These are phyloP conservation scores for Torymus aiolomorphi DNA, from an alignment of 2,888 invertebrate species.

Conservation along the genomic window DNA sequence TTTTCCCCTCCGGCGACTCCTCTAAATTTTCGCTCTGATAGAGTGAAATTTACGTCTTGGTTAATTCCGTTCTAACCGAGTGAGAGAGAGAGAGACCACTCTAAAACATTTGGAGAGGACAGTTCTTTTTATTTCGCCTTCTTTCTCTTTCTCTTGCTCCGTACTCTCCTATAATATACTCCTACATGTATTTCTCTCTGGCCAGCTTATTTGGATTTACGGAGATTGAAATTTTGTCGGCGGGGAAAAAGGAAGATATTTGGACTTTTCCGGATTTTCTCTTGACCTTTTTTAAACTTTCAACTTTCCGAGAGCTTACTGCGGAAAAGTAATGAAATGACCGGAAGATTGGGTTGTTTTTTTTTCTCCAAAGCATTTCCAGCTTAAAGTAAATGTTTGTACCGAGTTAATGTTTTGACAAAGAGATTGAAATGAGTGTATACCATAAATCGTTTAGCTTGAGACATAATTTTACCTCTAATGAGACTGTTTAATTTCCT, in stretches of 20 bases:
- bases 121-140: constrained; percentile 42
- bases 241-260: constrained; percentile 1
- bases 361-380: constrained; percentile 1
- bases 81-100: too few relatives aligned
- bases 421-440: background rate
- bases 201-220: constrained; percentile 41
- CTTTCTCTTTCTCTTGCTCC: constrained; percentile 10
- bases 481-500: too few relatives aligned
- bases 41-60: constrained; percentile 9
- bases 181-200: constrained; percentile 10
- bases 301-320: constrained; percentile 27
- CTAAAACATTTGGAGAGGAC: background rate
- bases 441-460: too few relatives aligned
- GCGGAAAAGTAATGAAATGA: constrained; percentile 42
- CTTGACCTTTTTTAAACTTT: constrained; percentile 33
- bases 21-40: background rate
- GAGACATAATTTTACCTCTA: too few relatives aligned
- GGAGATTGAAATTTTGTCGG: constrained; percentile 50
- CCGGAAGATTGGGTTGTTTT: background rate
- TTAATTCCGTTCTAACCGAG: background rate
- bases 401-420: constrained; percentile 12
- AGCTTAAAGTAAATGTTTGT: background rate
- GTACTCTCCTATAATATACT: constrained; percentile 25
- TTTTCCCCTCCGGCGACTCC: background rate
- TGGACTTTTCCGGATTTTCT: constrained; percentile 32